These are phyloP conservation scores for Portevinia maculata DNA, from an alignment of 2,888 invertebrate genomes.

Conservation along the genomic window DNA sequence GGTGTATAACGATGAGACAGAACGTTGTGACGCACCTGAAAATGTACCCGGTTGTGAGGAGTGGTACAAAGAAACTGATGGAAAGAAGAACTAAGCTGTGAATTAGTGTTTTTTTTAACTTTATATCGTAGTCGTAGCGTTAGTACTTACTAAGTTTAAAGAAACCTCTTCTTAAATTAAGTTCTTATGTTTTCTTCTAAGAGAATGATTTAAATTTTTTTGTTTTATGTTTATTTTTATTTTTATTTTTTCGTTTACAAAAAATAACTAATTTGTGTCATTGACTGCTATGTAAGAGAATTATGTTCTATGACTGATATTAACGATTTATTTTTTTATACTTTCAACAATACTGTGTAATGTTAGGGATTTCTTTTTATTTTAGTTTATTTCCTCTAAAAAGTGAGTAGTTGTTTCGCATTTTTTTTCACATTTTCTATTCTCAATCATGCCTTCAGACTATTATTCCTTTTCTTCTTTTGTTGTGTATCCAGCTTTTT, in stretches of 20 bases:
- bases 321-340: slow-evolving; percentile 30
- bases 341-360: slow-evolving; percentile 17
- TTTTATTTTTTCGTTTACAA: slow-evolving; percentile 31
- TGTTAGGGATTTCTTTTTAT: slow-evolving; percentile 19
- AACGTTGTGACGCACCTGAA: slow-evolving; percentile 94
- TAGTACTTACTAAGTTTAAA: slow-evolving; percentile 60
- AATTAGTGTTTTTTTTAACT: slow-evolving; percentile 61
- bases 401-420: slow-evolving; percentile 29
- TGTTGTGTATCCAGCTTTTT: slow-evolving; percentile 35
- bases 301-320: slow-evolving; percentile 71
- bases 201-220: slow-evolving; percentile 67
- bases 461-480: slow-evolving; percentile 10
- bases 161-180: slow-evolving; percentile 67
- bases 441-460: slow-evolving; percentile 38
- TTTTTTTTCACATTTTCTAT: slow-evolving; percentile 25
- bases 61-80: slow-evolving; percentile 94
- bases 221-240: slow-evolving; percentile 56
- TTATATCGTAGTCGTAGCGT: slow-evolving; percentile 70
- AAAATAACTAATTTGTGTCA: slow-evolving; percentile 53
- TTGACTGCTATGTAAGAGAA: slow-evolving; percentile 70
- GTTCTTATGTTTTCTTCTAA: slow-evolving; percentile 62
- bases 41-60: slow-evolving; percentile 96
- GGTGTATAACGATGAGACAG: slow-evolving; percentile 94
- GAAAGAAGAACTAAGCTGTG: slow-evolving; percentile 81
- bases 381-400: slow-evolving; percentile 26